Evolutionary conservation across 2,113 vertebrate species (phyloP).

Genomic region (Nipponia nippon): DNA sequence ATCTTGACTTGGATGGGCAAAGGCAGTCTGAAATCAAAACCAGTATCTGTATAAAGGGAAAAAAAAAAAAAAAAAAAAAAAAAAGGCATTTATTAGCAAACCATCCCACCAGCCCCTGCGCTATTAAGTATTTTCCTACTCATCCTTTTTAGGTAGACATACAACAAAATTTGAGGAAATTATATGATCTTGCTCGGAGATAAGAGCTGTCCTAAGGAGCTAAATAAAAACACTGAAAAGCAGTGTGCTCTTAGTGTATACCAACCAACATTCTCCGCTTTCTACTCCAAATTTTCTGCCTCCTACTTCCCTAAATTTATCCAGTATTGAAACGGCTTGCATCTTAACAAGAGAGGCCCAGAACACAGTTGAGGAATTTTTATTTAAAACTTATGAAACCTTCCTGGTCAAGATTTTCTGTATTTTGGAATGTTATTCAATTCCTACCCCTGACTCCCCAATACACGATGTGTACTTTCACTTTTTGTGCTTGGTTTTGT

Average conservation of each 20-base stretch:
- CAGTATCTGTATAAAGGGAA: constrained; percentile 68
- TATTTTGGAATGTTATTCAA: neutral
- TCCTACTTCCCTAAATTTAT: constrained; percentile 8
- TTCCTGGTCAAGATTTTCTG: neutral
- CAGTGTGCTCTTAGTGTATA: neutral
- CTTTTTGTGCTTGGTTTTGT: neutral
- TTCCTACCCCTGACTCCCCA: neutral
- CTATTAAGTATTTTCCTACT: neutral
- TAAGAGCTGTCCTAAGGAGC: neutral
- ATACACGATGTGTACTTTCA: neutral
- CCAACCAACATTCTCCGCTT: neutral
- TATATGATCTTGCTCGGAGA: neutral
- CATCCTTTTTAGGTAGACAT: neutral
- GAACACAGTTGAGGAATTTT: neutral
- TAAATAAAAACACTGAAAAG: neutral
- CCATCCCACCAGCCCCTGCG: neutral
- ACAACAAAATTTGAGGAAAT: neutral
- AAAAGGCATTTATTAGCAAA: neutral
- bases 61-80: too few relatives aligned
- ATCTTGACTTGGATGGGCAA: constrained; percentile 72
- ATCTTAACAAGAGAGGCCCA: neutral
- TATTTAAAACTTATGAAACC: neutral
- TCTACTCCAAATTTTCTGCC: neutral
- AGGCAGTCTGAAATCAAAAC: constrained; percentile 84
- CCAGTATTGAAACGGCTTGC: neutral